Evolutionary conservation across 1,140 invertebrate species (phyloP).

Genomic region (Caligus rogercresseyi): DNA sequence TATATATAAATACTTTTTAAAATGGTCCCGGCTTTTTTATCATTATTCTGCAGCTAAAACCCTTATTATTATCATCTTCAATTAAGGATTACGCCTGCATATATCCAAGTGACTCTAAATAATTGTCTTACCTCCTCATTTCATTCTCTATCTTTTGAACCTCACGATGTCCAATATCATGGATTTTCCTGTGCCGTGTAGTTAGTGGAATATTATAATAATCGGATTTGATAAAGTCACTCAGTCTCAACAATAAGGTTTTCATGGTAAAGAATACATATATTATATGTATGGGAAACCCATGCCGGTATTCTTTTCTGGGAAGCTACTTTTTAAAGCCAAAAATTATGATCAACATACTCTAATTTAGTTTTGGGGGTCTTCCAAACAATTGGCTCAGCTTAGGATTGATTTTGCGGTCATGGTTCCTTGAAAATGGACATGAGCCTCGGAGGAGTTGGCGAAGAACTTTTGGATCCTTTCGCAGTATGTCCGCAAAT

Average conservation of each 20-base stretch:
- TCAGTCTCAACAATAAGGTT: too few species aligned
- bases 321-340: too few species aligned
- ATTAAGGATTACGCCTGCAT: too few species aligned
- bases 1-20: too few species aligned
- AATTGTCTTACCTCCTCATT: conserved; percentile 29
- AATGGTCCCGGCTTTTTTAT: too few species aligned
- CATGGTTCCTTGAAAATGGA: not conserved
- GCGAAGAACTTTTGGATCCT: not conserved
- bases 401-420: not conserved
- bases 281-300: too few species aligned
- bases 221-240: too few species aligned
- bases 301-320: too few species aligned
- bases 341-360: not conserved
- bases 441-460: not conserved
- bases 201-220: conserved; percentile 24
- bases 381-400: not conserved
- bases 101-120: too few species aligned
- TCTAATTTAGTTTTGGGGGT: not conserved
- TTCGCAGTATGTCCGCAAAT: not conserved
- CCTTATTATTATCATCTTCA: too few species aligned
- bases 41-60: too few species aligned
- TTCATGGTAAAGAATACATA: too few species aligned
- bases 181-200: conserved; percentile 29
- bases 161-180: conserved; percentile 30
- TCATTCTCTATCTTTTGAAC: conserved; percentile 29